Evolutionary conservation across 2,888 invertebrate species (phyloP), one percentile per base, ranked within the genome.

Genomic region (Myopa tessellatipennis): DNA sequence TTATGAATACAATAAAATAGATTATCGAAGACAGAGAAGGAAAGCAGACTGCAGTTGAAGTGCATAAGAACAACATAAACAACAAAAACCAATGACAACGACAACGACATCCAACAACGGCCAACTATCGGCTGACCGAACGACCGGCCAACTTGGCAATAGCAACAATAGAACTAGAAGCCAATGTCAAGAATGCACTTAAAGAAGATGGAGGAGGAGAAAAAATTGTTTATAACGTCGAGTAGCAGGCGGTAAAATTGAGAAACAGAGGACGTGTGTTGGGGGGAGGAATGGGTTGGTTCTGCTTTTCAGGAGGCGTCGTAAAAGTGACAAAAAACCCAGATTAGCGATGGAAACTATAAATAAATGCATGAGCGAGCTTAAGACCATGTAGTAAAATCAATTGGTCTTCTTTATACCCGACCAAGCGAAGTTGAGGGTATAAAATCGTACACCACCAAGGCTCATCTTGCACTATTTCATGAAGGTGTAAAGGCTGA

Each of bases 181-280:
- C 12, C 68, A 68, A 38, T 75, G 74, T 55, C 68, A 38, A 68
- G 74, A 67, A 55, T 68, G 67, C 68, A 75, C 55, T 58, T 36
- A 55, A 36, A 26, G 58, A 36, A 55, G 45, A 50, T n/a, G 61
- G 63, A 63, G 26, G 45, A 36, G 6, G 40, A 16, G 26, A 45
- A 40, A 4, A 10, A 45, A 45, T 45, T 45, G 7, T 45, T 45
- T 45, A 45, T 6, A 45, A 45, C 45, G 45, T 45, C 45, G 45
- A 45, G 45, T 45, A 45, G 70, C 70, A 69, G 14, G 69, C 69
- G 8, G 36, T 36, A 38, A 65, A 16, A 65, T 38, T 65, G 38
- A 63, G 34, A 63, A 14, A 10, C 12, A 12, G 14, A 65, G 38
- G 6, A 45, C 4, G 38, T 14, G 55, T 55, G 55, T 55, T 6